Evolutionary conservation across 2,888 invertebrate genomes (phyloP), one percentile per base, ranked within the genome.

Genomic region (Drosophila mimica): DNA sequence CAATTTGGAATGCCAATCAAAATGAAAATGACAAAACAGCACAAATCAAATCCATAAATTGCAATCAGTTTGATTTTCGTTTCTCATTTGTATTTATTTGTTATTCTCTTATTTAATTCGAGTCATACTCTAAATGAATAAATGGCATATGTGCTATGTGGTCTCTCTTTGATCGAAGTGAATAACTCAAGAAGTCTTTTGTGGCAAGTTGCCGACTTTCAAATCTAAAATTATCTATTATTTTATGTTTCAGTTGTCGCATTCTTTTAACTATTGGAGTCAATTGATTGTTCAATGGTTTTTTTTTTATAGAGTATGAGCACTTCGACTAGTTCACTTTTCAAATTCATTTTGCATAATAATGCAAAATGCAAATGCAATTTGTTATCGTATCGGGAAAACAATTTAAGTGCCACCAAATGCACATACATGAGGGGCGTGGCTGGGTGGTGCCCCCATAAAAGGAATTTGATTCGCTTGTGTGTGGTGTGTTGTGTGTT

Each of bases 1-100:
- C 84, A 78, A 81, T 90, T 90, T 59, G 53, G 64, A 68, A 71
- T 87, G 91, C 60, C 84, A 85, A 90, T 85, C 84, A 90, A 89
- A 56, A 70, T 83, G 88, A 90, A 89, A 56, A 70, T 83, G 88
- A 90, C 89, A 90, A 83, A 75, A 67, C 83, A 90, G 70, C 67
- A 63, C 51, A 83, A 84, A 77, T 83, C 68, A 83, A 84, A 80
- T 89, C 78, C 73, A 90, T 84, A 84, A 90, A 90, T 74, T 90
- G 89, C 83, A 83, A 65, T 74, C 61, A 15, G 66, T 59, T 63
- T 46, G 38, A 46, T 49, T 63, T 36, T 36, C 4, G 30, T 67
- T 52, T 61, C 31, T 49, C 46, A 49, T 66, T 30, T 4, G 30
- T 17, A 20, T 57, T 11, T 30, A 11, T 25, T 25, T 25, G 2